phyloP scores from a whole-genome alignment of 2,113 vertebrate species.

The Zosterops pallidus region DNA sequence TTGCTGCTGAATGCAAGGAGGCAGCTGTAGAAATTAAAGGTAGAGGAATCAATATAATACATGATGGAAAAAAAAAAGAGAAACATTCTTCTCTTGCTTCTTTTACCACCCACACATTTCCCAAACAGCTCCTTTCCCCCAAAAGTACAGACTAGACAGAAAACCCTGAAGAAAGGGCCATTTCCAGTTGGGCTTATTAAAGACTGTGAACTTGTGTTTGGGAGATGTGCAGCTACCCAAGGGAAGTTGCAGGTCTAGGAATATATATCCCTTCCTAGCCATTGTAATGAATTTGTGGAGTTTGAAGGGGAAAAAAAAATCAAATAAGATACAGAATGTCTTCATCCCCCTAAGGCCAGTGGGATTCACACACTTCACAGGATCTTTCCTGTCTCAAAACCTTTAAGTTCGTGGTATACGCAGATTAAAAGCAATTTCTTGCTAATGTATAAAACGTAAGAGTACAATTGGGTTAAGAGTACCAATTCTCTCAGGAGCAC shows the following conservation, averaged over 20 bases:
- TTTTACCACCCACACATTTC: slow-evolving; percentile 17
- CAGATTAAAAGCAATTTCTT: not conserved
- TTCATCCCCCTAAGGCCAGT: not conserved
- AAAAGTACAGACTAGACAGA: not conserved
- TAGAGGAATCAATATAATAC: not conserved
- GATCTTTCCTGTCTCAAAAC: not conserved
- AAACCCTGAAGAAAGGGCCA: not conserved
- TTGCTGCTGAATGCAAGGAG: not conserved
- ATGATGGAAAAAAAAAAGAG: not conserved
- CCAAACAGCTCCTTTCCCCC: not conserved
- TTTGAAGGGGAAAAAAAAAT: not conserved
- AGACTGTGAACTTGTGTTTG: not conserved
- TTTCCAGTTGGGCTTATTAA: not conserved
- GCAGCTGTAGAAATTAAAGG: not conserved
- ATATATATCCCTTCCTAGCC: not conserved
- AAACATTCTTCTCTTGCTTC: not conserved
- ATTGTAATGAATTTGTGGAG: not conserved
- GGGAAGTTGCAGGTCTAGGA: not conserved
- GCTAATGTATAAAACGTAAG: not conserved
- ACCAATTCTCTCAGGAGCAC: not conserved
- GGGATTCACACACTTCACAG: not conserved
- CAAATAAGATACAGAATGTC: not conserved
- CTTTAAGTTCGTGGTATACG: not conserved
- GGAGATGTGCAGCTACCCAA: not conserved
- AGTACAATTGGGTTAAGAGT: not conserved